Base-by-base conservation (phyloP, 2,797 vertebrate species). In the Botia kubotai region DNA sequence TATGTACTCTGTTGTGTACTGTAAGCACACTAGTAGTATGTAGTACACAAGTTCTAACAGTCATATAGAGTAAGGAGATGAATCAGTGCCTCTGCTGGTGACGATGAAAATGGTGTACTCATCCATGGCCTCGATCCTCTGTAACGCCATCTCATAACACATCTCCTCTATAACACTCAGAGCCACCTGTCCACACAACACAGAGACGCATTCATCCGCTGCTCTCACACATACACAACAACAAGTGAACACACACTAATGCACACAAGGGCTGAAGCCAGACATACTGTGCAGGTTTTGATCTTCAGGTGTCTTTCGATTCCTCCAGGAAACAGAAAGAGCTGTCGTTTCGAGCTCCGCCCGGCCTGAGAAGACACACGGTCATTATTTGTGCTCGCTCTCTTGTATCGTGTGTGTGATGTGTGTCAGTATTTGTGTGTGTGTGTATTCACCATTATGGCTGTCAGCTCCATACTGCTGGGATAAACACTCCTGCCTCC, bases 291-390 rank as follows among this genome's bases (percentile, higher is more conserved):
- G 87, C 97, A 98, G 0, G 97, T 99, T 93, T 96, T 99, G 90
- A 99, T 97, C 92, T 99, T 99, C 73, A 97, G 94, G 60, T 99
- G 97, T 48, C 95, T 94, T 84, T 99, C 97, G 0, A 97, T 94
- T 85, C 97, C 96, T 1, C 98, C 98, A 0, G 98, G 97, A 83
- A 99, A 94, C 73, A 98, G 95, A 82, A 99, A 96, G 75, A 98
- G 94, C 89, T 99, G 98, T 55, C 98, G 95, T 87, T 99, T 99
- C 46, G 98, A 97, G 75, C 97, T 99, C 70, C 98, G 94, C 46
- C 98, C 98, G 0, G 97, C 97, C 98, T 99, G 58, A 0, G 5
- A 65, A 86, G 19, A 72, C 19, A 72, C 67, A 57, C 6, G 6
- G 23, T 29, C 52, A 77, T 63, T 67, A 19, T 52, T 50, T 46